Base-by-base conservation (phyloP, 2,797 vertebrate species). In the Microhierax caerulescens region DNA sequence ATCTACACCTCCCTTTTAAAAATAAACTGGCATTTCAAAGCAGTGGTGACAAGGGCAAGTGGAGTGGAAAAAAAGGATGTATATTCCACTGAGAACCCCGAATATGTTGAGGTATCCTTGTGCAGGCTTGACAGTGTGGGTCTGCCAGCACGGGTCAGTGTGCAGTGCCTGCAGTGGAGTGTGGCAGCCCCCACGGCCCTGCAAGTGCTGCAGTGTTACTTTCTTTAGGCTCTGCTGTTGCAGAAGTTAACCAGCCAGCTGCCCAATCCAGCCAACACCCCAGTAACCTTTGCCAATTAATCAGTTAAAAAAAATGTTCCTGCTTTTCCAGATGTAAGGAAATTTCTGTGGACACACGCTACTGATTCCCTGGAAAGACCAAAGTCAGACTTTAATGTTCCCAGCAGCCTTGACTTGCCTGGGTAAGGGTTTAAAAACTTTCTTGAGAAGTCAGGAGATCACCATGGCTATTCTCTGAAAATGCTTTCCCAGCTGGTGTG, bases 131-230 rank as follows among this genome's bases (percentile, higher is more conserved):
- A 39, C 19, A 32, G 25, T 16, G 27, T 36, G 37, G 22, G 39
- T 50, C 28, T 53, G 16, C 36, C 25, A 36, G 14, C 30, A 1
- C 22, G 27, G 28, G 36, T 28, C 11, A 2, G 16, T 17, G 50
- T 39, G 36, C n/a, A n/a, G n/a, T 9, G 20, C 8, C 34, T 41
- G 25, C 41, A 61, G 25, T 32, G 34, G 23, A 53, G 13, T 2
- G 1, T 21, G 30, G 23, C 5, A 13, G 34, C 12, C 7, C 25
- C 32, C 47, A 47, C 9, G 17, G 45, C 27, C 30, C 20, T 50
- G 41, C 0, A 0, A 32, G 4, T 6, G 3, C 37, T 24, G 12
- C 17, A 27, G 36, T 3, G 27, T 47, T 47, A 11, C 76, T 60
- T 82, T 47, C 27, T 80, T 23, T n/a, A 72, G 72, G 45, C 24